phyloP scores from a whole-genome alignment of 2,888 invertebrate species.

The Agonopterix subpropinquella region DNA sequence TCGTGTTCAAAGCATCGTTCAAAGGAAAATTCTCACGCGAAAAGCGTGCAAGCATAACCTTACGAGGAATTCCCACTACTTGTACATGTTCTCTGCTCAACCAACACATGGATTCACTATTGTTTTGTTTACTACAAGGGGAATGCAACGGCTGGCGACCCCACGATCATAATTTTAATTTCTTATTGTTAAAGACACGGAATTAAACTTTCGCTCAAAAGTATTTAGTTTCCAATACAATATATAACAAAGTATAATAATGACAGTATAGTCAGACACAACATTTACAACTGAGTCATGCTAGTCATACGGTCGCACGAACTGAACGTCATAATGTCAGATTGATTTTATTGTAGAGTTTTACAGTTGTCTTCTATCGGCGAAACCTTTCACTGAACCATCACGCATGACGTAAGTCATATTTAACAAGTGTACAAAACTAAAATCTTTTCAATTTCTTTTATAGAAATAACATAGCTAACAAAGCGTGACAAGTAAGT shows the following conservation, averaged over 20 bases:
- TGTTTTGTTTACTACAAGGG: slow-evolving; percentile 22
- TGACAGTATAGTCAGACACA: too few species aligned
- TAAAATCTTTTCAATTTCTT: slow-evolving; percentile 11
- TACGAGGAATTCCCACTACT: slow-evolving; percentile 24
- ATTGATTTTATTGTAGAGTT: slow-evolving; percentile 10
- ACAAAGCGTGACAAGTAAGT: slow-evolving; percentile 34
- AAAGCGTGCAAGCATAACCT: slow-evolving; percentile 46
- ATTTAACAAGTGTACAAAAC: slow-evolving; percentile 6
- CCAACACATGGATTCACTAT: slow-evolving; percentile 17
- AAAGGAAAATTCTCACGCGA: slow-evolving; percentile 53
- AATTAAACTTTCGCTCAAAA: not conserved
- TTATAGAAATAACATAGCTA: slow-evolving; percentile 26
- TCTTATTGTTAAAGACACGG: not conserved
- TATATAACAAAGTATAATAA: too few species aligned
- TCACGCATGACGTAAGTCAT: slow-evolving; percentile 16
- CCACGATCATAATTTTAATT: not conserved
- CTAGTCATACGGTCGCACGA: slow-evolving; percentile 8
- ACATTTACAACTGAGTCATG: not conserved
- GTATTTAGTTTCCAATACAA: not conserved
- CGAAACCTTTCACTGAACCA: slow-evolving; percentile 28
- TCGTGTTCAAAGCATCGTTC: slow-evolving; percentile 29
- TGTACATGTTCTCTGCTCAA: slow-evolving; percentile 8
- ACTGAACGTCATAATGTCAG: slow-evolving; percentile 8
- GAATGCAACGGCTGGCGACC: slow-evolving; percentile 2
- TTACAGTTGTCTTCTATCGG: slow-evolving; percentile 5